These are phyloP conservation scores for Gymnorhina tibicen DNA, from an alignment of 2,113 vertebrate species.

Conservation along the genomic window DNA sequence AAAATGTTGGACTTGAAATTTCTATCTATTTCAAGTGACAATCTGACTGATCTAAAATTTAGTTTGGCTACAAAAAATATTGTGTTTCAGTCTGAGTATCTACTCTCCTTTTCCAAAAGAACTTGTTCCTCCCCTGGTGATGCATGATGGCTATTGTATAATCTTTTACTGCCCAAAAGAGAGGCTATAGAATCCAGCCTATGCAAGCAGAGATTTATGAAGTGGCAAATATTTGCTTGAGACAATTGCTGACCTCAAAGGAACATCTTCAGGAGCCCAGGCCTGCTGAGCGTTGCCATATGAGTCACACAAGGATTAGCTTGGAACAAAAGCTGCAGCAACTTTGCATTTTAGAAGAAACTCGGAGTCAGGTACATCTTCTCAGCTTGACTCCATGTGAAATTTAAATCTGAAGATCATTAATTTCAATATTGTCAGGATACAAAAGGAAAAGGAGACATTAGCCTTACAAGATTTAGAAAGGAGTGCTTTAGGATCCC, in stretches of 20 bases:
- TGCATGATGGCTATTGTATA: not conserved
- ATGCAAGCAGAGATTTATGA: slow-evolving; percentile 50
- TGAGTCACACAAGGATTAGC: slow-evolving; percentile 15
- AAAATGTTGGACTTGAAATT: not conserved
- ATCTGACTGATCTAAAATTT: not conserved
- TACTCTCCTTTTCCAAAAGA: not conserved
- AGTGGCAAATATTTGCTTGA: slow-evolving; percentile 44
- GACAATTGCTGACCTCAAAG: slow-evolving; percentile 45
- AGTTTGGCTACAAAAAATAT: not conserved
- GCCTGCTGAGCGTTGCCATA: slow-evolving; percentile 52
- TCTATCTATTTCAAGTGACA: not conserved
- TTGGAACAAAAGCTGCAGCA: slow-evolving; percentile 18
- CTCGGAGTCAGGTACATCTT: slow-evolving; percentile 46
- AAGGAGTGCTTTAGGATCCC: not conserved
- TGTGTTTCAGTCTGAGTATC: not conserved
- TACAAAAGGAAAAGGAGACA: slow-evolving; percentile 9
- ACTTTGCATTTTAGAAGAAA: slow-evolving; percentile 25
- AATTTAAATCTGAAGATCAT: slow-evolving; percentile 16
- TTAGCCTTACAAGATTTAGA: not conserved
- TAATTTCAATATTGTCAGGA: not conserved
- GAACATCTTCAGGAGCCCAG: slow-evolving; percentile 49
- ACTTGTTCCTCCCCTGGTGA: slow-evolving; percentile 25
- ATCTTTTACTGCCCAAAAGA: not conserved
- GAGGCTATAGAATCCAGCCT: slow-evolving; percentile 15
- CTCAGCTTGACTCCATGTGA: slow-evolving; percentile 41